A percentile compares a stretch with the other conserved stretches of the same genome.
phyloP scores from a whole-genome alignment of 2,888 invertebrate species.

The Drosophila neutralis region DNA sequence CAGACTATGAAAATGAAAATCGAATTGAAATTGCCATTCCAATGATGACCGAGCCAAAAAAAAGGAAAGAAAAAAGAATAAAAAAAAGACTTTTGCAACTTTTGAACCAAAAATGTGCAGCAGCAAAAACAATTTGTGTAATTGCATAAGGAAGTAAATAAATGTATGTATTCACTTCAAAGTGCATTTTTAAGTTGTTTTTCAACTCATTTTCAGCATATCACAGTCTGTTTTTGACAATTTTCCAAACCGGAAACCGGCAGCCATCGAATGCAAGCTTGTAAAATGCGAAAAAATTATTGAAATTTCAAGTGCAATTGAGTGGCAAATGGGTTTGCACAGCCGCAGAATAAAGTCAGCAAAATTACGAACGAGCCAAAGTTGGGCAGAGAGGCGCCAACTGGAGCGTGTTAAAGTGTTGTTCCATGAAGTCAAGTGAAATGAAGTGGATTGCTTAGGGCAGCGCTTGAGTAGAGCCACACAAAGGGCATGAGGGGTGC shows the following conservation, averaged over 20 bases:
- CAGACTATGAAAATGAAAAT: slow-evolving; percentile 46
- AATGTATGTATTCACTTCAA: not conserved
- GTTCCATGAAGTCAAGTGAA: slow-evolving; percentile 52
- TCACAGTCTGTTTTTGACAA: slow-evolving; percentile 52
- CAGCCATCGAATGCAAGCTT: slow-evolving; percentile 37
- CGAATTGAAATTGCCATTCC: slow-evolving; percentile 35
- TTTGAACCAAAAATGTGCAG: slow-evolving; percentile 9
- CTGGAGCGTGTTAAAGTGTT: slow-evolving; percentile 59
- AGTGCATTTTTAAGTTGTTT: not conserved
- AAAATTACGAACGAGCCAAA: slow-evolving; percentile 1
- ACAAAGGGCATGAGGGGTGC: not conserved
- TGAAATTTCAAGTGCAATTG: slow-evolving; percentile 66
- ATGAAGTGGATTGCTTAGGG: slow-evolving; percentile 45
- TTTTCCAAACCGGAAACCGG: slow-evolving; percentile 29
- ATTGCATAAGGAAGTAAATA: slow-evolving; percentile 43
- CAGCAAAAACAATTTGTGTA: slow-evolving; percentile 59
- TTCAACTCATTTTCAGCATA: slow-evolving; percentile 29
- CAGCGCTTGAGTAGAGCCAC: not conserved
- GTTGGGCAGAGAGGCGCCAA: slow-evolving; percentile 31
- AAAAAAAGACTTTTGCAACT: slow-evolving; percentile 19
- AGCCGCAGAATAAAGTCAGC: slow-evolving; percentile 36
- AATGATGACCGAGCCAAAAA: slow-evolving; percentile 7
- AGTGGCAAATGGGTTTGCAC: slow-evolving; percentile 65
- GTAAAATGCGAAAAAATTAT: slow-evolving; percentile 53
- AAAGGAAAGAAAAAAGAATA: not conserved